Base-by-base conservation (phyloP, 2,797 vertebrate species). In the Odontamblyopus rebecca region DNA sequence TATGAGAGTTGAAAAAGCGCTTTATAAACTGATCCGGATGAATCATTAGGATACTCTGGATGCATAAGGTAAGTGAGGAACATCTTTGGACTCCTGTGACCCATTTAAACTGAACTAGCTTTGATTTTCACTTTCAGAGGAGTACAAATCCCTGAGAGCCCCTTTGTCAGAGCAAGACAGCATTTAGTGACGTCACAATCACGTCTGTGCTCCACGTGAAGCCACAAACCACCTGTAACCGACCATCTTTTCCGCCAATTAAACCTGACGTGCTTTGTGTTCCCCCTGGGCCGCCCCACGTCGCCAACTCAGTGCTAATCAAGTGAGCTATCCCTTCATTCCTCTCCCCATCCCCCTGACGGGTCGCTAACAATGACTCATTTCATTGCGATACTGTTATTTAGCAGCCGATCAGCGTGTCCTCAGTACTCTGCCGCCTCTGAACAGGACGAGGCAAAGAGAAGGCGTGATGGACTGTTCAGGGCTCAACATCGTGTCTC, bases 231-330 rank as follows among this genome's bases (percentile, higher is more conserved):
- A 26, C 5, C 26, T 3, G 38, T 69, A 75, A 78, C 60, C 61
- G 38, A 54, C 70, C 66, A 68, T 74, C 71, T 70, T 74, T 77
- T 80, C 62, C 72, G 56, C 74, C 70, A 81, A 83, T 79, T 86
- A 80, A 64, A 53, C 16, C 1, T 62, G 19, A 11, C 70, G 19
- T 0, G 44, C 72, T 27, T 75, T 71, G 68, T 69, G 19, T 5
- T 64, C 73, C 70, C 68, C 32, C 41, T 69, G 71, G 23, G 73
- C 61, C 72, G 71, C 77, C 67, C 71, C 51, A 68, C 70, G 78
- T 75, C 1, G 1, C 66, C 78, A 82, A 83, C 87, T 83, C 73
- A 78, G 76, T 68, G 68, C 71, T 84, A 85, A 89, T 91, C 61
- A 84, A 85, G 70, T 77, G 70, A 23, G 7, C 74, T 77, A 29